phyloP scores from a whole-genome alignment of 2,888 invertebrate species.

The Aphidius colemani region DNA sequence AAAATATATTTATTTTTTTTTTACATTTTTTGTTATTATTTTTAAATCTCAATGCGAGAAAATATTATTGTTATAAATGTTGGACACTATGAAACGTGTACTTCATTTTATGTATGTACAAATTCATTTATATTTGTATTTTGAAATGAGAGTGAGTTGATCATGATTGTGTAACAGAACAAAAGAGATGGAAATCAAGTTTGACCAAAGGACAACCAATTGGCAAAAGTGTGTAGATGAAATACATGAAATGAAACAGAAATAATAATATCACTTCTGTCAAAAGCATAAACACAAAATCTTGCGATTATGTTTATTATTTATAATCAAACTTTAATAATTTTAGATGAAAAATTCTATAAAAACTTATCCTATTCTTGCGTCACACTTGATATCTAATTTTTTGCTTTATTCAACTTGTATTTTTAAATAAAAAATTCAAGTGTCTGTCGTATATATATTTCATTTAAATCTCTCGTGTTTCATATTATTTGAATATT shows the following conservation, averaged over 20 bases:
- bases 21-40: background rate
- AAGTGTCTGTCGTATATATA: no score
- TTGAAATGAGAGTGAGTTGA: conserved; percentile 9
- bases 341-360: no score
- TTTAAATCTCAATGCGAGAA: conserved; percentile 18
- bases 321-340: background rate
- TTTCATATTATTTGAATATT: no score
- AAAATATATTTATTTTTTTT: background rate
- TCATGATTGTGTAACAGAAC: conserved; percentile 10
- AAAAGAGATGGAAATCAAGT: conserved; percentile 8
- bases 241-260: conserved; percentile 33
- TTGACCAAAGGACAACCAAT: conserved; percentile 1
- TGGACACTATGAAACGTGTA: background rate
- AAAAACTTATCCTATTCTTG: no score
- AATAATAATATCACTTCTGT: conserved; percentile 50
- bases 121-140: background rate
- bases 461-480: no score
- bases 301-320: background rate
- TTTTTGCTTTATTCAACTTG: no score
- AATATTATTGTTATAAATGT: conserved; percentile 6
- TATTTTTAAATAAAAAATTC: no score
- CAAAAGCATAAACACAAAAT: conserved; percentile 37
- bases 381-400: no score
- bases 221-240: background rate
- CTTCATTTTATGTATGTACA: no score